Evolutionary conservation across 2,113 vertebrate genomes (phyloP).

Genomic region (Nothocercus nigrocapillus): DNA sequence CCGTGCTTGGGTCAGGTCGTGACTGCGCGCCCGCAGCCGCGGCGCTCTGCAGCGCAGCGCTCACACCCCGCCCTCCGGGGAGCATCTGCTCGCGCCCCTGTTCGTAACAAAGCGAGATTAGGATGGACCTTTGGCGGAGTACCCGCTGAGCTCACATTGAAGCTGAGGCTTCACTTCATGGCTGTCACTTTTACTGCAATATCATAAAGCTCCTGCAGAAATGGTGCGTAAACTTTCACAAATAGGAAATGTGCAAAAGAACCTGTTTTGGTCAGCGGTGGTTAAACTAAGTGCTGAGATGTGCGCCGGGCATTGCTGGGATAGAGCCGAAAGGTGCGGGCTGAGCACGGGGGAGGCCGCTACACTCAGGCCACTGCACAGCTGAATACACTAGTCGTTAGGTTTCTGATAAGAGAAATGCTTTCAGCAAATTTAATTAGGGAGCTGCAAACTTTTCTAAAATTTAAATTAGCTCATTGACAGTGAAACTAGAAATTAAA

Average conservation of each 20-base stretch:
- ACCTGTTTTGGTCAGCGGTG: accelerated
- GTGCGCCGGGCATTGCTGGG: accelerated
- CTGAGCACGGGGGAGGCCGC: neutral
- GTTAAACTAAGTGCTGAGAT: neutral
- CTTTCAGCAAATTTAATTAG: slow-evolving; percentile 31
- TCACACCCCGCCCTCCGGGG: neutral
- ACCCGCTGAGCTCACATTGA: neutral
- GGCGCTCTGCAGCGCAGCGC: neutral
- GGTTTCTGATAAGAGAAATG: neutral
- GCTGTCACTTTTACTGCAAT: neutral
- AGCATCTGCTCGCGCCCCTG: neutral
- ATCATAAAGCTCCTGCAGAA: accelerated
- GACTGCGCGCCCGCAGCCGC: no score
- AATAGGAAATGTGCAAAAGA: accelerated
- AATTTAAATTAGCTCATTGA: slow-evolving; percentile 32
- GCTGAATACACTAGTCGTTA: neutral
- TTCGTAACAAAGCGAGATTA: neutral
- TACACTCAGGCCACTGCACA: neutral
- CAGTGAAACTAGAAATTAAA: neutral
- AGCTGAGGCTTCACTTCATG: neutral
- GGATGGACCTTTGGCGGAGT: neutral
- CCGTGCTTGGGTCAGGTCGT: no score
- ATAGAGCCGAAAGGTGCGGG: neutral
- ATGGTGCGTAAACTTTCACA: accelerated
- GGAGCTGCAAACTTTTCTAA: neutral